Conservation (phyloP, 2,797 vertebrate species). For the Chiloscyllium punctatum region DNA sequence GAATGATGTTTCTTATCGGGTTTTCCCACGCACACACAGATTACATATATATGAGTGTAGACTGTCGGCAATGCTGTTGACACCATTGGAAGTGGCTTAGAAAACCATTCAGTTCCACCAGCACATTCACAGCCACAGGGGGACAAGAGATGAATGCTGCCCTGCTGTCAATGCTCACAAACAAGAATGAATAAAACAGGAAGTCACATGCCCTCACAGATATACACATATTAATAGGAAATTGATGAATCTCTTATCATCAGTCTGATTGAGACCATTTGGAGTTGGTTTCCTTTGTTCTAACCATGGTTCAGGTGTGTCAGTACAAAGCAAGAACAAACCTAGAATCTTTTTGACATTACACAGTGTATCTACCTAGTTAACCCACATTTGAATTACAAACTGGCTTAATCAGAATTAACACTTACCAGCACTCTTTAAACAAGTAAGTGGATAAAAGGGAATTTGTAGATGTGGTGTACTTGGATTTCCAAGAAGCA, state of each 20-base stretch:
- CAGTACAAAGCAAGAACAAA: background rate
- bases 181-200: background rate
- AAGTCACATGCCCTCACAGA: background rate
- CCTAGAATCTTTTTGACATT: background rate
- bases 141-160: background rate
- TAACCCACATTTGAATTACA: background rate
- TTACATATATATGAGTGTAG: background rate
- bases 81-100: background rate
- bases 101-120: background rate
- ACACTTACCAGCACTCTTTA: background rate
- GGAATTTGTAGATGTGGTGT: too few relatives aligned
- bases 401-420: background rate
- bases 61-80: too few relatives aligned
- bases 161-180: background rate
- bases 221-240: background rate
- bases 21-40: too few relatives aligned
- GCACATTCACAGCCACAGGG: background rate
- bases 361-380: background rate
- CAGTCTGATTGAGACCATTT: background rate
- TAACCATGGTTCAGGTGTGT: background rate
- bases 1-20: background rate
- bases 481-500: too few relatives aligned
- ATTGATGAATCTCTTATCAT: background rate
- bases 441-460: too few relatives aligned
- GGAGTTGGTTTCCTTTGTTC: background rate